Evolutionary conservation across 92 coral and sea anemone genomes (phyloP), one percentile per base, ranked within the genome.

Genomic region (Pocillopora meandrina): DNA sequence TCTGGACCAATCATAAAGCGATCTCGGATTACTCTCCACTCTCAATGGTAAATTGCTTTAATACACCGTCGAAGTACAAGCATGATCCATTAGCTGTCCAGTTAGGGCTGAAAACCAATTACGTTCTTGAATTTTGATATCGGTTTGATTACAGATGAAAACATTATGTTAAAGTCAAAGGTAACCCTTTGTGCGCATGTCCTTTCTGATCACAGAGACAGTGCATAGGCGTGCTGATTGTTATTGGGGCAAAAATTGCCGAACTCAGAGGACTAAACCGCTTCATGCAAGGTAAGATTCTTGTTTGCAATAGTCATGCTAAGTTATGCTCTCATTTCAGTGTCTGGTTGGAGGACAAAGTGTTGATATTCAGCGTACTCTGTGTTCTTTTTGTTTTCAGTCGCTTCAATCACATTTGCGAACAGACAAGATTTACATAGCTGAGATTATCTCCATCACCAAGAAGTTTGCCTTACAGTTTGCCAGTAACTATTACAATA

Each of bases 211-310:
- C 85, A 33, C 61, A 95, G 98, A 83, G 68, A 76, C 92, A 18
- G 98, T 95, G 81, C 92, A 90, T 52, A 79, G 87, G 56, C 93
- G 95, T 18, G 79, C 85, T 35, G 95, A 95, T 86, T 95, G 98
- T 80, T 92, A 93, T 70, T 95, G 98, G 98, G 98, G 98, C 3
- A 90, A 83, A 36, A 93, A 84, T 95, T n/a, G 98, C 42, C 87
- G 98, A 42, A 95, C 98, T 5, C 98, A 95, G 84, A 92, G 70
- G 66, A 82, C 85, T 57, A 93, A 90, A 60, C 93, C 92, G 2
- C 98, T 90, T 71, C 98, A 95, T 80, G 98, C 98, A 26, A 87
- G 92, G 98, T 93, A 85, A 84, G 82, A 19, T 6, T 6, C 56
- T 2, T 13, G 6, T 35, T 71, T 26, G 47, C 42, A 26, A 71